Base-by-base conservation (phyloP, 1,140 invertebrate species). In the Chironomus striatipennis region DNA sequence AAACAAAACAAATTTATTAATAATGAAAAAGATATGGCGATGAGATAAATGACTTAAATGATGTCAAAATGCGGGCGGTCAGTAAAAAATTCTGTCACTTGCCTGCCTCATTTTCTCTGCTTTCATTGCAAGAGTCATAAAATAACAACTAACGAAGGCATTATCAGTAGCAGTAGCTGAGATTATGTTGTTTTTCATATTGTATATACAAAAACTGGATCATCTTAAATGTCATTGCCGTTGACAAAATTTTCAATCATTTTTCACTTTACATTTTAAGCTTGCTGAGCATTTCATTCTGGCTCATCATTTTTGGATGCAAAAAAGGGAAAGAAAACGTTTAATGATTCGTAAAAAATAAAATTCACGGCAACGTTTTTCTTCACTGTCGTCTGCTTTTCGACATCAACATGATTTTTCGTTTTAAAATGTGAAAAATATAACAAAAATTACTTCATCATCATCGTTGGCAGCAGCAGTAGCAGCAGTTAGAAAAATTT, bases 321-420 rank as follows among this genome's bases (percentile, higher is more conserved):
- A 70, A n/a, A 70, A 70, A 70, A 34, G 24, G 24, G 5, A 5
- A 34, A 34, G 24, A 34, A 70, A 18, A 70, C 18, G 7, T 70
- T 70, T 20, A 70, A 70, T 70, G 17, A 18, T 70, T 70, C 65
- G 17, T 21, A 21, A 9, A 15, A 57, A 34, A 34, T 34, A 34
- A 57, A 57, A 57, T n/a, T 70, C 17, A 57, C n/a, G 47, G 47
- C 47, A 70, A 21, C 65, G 9, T 67, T 67, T 70, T 21, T 70
- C 18, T 9, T 20, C 8, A 15, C 17, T 20, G 17, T 21, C 20
- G 65, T 57, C 47, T 57, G 47, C n/a, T 57, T 70, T 70, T 70
- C 20, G 17, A 70, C 65, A 70, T 70, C 65, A 9, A 20, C 65
- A 70, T 70, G 17, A 70, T 20, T 34, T 34, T 34, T 34, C 24